Evolutionary conservation across 1,140 invertebrate genomes (phyloP), one percentile per base, ranked within the genome.

Genomic region (Samia ricini): DNA sequence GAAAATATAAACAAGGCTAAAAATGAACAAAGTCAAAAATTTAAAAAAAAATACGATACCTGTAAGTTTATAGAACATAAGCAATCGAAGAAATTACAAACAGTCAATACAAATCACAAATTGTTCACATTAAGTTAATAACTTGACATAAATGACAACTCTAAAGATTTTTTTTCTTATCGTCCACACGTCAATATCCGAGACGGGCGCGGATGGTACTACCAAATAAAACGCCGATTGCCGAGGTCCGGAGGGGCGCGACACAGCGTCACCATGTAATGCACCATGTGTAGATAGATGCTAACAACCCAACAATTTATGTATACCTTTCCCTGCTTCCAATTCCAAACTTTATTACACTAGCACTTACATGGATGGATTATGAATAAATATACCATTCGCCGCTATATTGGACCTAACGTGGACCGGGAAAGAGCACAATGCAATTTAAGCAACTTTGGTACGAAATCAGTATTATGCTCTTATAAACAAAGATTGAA

Each of bases 201-300:
- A 66, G 66, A 62, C 72, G 64, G 71, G 68, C 69, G 64, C 76
- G 76, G 67, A 76, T 76, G 75, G 71, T 66, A 85, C 83, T 84
- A 69, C 63, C 61, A 76, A 79, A 74, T 69, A 71, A 79, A 79
- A 77, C 66, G 66, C 60, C 65, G 65, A 69, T 55, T 56, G 72
- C 42, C 60, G 69, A 72, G 71, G 68, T 65, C 62, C 68, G 66
- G 77, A 76, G 78, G 79, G 82, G 82, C 77, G 77, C 73, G 71
- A 59, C 66, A 52, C 57, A 63, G 64, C 63, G 60, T 63, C 63
- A 58, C 72, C 75, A 77, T 72, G 67, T 74, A 42, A 42, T 42
- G 33, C 33, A 42, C 33, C 33, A 42, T 42, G 33, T 42, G 33
- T 42, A 42, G 26, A 26, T 65, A 60, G 64, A 63, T 63, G 60